Conservation (phyloP, 2,113 vertebrate species). For the Rutilus rutilus region DNA sequence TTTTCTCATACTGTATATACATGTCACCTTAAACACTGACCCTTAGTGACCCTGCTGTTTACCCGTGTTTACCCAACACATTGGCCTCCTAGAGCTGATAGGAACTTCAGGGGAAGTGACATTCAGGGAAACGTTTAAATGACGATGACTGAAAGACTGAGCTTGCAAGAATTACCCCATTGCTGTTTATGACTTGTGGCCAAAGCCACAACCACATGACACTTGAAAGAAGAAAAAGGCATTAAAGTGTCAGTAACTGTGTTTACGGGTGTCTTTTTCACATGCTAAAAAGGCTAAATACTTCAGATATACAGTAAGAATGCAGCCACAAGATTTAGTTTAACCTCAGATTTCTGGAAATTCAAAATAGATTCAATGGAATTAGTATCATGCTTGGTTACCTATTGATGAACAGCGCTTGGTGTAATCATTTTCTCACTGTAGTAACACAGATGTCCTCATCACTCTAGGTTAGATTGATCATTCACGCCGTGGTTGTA, state of each 20-base stretch:
- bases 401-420: slow-evolving; percentile 4
- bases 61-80: slow-evolving; percentile 34
- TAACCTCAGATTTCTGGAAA: slow-evolving; percentile 32
- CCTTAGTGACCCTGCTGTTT: slow-evolving; percentile 17
- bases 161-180: neutral
- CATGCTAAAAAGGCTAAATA: neutral
- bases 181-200: slow-evolving; percentile 36
- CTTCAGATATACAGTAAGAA: neutral
- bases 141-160: neutral
- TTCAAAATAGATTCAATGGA: neutral
- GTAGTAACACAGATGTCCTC: slow-evolving; percentile 17
- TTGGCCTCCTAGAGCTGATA: neutral
- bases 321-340: neutral
- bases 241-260: neutral
- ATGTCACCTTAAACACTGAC: slow-evolving; percentile 13
- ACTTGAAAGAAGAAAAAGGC: slow-evolving; percentile 1
- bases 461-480: neutral
- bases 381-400: slow-evolving; percentile 32
- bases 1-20: neutral
- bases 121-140: slow-evolving; percentile 26
- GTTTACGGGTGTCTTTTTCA: neutral
- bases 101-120: neutral
- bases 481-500: slow-evolving; percentile 1
- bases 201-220: slow-evolving; percentile 7
- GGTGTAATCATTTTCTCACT: slow-evolving; percentile 31